phyloP scores from a whole-genome alignment of 2,113 vertebrate species.

The Hippolais icterina region DNA sequence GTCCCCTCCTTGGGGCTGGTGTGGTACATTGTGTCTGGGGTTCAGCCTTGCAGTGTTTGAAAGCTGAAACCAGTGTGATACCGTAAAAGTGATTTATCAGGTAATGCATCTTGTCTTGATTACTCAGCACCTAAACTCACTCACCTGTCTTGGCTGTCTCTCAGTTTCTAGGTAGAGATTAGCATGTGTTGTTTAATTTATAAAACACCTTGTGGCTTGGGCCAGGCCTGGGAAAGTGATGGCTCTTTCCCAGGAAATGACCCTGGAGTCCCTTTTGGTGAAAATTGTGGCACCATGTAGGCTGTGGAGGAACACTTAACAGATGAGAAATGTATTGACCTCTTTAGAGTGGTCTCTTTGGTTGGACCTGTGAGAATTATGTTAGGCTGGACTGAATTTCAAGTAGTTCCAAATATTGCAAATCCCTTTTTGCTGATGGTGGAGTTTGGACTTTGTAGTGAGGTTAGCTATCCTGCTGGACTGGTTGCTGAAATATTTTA shows the following conservation, averaged over 20 bases:
- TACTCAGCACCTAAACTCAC: constrained; percentile 27
- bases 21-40: neutral
- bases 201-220: neutral
- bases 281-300: neutral
- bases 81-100: neutral
- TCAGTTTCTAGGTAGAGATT: neutral
- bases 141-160: constrained; percentile 7
- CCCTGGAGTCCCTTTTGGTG: neutral
- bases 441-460: neutral
- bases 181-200: constrained; percentile 5
- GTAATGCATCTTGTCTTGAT: neutral
- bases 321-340: neutral
- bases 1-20: neutral
- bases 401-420: neutral
- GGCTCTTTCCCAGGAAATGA: neutral
- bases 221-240: neutral
- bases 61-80: constrained; percentile 10
- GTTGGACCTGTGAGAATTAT: neutral
- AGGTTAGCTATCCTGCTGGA: neutral
- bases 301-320: neutral
- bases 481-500: neutral
- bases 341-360: neutral
- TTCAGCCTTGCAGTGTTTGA: neutral
- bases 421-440: neutral
- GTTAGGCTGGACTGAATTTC: neutral